Base-by-base conservation (phyloP, 2,797 vertebrate species). In the Ctenopoma kingsleyae region DNA sequence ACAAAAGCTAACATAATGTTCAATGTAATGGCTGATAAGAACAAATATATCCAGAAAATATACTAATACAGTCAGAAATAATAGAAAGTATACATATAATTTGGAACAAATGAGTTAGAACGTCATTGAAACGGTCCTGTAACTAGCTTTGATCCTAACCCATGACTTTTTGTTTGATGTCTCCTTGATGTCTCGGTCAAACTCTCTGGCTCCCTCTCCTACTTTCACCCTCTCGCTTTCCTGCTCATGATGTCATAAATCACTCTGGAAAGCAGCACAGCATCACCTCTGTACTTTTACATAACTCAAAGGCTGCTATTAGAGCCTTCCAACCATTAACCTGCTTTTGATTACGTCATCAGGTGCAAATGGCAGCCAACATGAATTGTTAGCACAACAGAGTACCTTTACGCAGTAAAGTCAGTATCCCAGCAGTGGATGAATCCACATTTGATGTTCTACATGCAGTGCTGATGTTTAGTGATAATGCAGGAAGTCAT, bases 121-220 rank as follows among this genome's bases (percentile, higher is more conserved):
- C 25, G 36, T 35, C n/a, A 19, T 27, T 1, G 6, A 32, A 30
- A 38, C 12, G 23, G n/a, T 23, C 40, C 47, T 74, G 52, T 57
- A 49, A 49, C 23, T 41, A 41, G 46, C 53, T 71, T 52, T 64
- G 36, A 57, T 51, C 76, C 27, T 59, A 53, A 72, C 50, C 47
- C 19, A 6, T 72, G 76, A 79, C 72, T 76, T 79, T 81, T 81
- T 52, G 50, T 81, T 78, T 74, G 59, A 67, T 74, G 69, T 63
- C 55, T 47, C 74, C 62, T 62, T 71, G 27, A 73, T 66, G 64
- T 77, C 75, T 80, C 68, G 10, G 71, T 67, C 70, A 74, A 46
- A 51, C 70, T 73, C 52, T 15, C 36, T 48, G 17, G 13, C 52
- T 36, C 27, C 57, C 51, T 58, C 35, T 67, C 11, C 65, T 48